Percentiles rank a stretch among this genome's conserved stretches.
Conservation (phyloP, 2,888 invertebrate species). For the Pegoplata infirma region DNA sequence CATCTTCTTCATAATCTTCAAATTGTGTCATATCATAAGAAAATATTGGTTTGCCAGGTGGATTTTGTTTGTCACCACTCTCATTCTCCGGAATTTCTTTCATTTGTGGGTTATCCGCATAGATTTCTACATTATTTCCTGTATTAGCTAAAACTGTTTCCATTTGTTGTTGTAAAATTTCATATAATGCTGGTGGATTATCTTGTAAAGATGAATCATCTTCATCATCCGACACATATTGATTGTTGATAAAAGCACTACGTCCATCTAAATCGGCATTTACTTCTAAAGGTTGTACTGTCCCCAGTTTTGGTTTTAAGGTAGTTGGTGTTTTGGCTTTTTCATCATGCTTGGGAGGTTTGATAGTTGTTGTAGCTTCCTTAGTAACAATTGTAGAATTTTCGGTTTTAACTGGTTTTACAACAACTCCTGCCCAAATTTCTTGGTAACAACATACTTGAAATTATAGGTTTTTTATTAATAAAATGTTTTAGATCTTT, state of each 20-base stretch:
- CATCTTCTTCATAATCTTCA: constrained; percentile 56
- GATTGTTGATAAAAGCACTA: constrained; percentile 72
- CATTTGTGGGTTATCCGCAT: constrained; percentile 14
- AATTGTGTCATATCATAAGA: constrained; percentile 4
- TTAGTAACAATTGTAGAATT: neutral
- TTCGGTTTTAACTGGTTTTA: constrained; percentile 18
- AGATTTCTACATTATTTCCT: constrained; percentile 22
- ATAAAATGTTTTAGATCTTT: neutral
- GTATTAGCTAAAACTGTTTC: constrained; percentile 68
- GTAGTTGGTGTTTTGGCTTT: constrained; percentile 19
- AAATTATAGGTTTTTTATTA: neutral
- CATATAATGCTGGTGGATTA: constrained; percentile 66
- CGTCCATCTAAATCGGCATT: constrained; percentile 71
- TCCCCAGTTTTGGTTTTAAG: neutral
- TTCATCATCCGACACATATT: constrained; percentile 69
- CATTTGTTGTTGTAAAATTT: constrained; percentile 71
- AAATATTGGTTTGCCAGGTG: constrained; percentile 28
- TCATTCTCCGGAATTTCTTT: constrained; percentile 12
- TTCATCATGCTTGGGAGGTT: neutral
- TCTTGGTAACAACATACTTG: constrained; percentile 35
- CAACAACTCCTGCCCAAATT: constrained; percentile 11
- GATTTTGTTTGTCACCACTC: neutral
- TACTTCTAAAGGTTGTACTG: neutral
- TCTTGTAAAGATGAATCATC: constrained; percentile 58
- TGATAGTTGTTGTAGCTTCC: neutral